A percentile compares a stretch with the other conserved stretches of the same genome.
These are phyloP conservation scores for Nothura maculosa DNA, from an alignment of 2,797 vertebrate genomes.

Conservation along the genomic window DNA sequence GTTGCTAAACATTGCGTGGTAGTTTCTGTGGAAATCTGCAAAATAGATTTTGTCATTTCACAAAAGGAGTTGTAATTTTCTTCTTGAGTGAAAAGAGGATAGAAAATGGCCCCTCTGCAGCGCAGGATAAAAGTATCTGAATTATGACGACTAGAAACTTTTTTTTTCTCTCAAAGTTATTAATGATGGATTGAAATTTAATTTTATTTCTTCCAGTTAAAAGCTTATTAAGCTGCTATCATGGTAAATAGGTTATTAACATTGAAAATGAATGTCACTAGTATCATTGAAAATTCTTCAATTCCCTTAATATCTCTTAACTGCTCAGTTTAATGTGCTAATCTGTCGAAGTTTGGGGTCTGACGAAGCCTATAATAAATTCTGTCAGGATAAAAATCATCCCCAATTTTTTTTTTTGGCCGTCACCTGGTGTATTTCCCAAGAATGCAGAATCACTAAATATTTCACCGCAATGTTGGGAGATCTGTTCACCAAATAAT, in stretches of 20 bases:
- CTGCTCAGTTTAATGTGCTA: background rate
- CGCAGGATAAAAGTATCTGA: constrained; percentile 41
- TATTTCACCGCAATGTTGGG: constrained; percentile 1
- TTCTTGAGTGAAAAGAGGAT: background rate
- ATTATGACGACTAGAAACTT: constrained; percentile 33
- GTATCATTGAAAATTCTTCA: constrained; percentile 36
- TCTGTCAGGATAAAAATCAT: background rate
- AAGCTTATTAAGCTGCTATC: constrained; percentile 56
- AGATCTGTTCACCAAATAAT: background rate
- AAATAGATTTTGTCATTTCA: background rate
- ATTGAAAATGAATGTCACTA: constrained; percentile 63
- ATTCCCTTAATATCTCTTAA: constrained; percentile 61
- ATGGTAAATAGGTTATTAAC: constrained; percentile 65
- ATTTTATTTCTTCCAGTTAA: constrained; percentile 59
- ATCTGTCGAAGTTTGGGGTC: background rate
- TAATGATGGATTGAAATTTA: constrained; percentile 47
- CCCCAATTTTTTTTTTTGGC: background rate
- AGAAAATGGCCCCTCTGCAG: background rate
- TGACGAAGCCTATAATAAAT: background rate
- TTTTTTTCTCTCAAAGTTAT: constrained; percentile 43
- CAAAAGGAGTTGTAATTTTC: background rate
- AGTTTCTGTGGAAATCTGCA: background rate
- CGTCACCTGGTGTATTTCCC: background rate
- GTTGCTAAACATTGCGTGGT: background rate
- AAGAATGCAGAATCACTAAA: constrained; percentile 35